These are phyloP conservation scores for rabbit (Oryctolagus cuniculus) DNA, from an alignment of 2,113 vertebrate species.

Conservation along the genomic window mOryCun1.1 NC_091442.1:47233001-47233500, in stretches of 20 bases:
- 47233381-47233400: neutral
- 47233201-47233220: neutral
- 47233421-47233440: neutral
- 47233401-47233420: no score
- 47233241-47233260: constrained; percentile 17
- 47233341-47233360: neutral
- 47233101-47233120: neutral
- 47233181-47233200: neutral
- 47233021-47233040: neutral
- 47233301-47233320: neutral
- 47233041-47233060: neutral
- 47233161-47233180: neutral
- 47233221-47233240: constrained; percentile 38
- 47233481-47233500: neutral
- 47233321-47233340: constrained; percentile 1
- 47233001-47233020: neutral
- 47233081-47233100: neutral
- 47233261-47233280: neutral
- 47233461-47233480: neutral
- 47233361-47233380: neutral
- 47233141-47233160: neutral
- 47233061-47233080: neutral
- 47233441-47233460: neutral
- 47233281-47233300: neutral
- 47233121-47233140: neutral